These are phyloP conservation scores for Mastomys natalensis DNA, from an alignment of 2,113 vertebrate species.

Conservation along the genomic window DNA sequence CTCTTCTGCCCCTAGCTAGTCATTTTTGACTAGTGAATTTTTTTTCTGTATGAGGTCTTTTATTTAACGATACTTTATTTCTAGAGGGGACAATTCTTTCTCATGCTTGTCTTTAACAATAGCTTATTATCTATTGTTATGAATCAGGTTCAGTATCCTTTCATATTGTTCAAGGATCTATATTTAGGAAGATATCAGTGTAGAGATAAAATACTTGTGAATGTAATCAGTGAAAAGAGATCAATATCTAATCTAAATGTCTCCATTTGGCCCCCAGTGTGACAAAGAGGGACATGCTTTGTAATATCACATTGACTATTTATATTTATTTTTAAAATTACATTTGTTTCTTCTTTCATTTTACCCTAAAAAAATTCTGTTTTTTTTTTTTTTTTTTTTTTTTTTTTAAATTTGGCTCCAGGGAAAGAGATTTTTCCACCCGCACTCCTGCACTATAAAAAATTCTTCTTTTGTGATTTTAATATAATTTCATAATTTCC, in stretches of 20 bases:
- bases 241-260: background rate
- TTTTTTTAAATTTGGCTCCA: background rate
- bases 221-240: background rate
- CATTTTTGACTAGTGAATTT: background rate
- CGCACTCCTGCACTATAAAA: background rate
- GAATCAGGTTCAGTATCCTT: background rate
- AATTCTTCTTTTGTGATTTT: background rate
- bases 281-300: background rate
- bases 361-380: background rate
- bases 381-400: background rate
- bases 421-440: background rate
- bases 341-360: background rate
- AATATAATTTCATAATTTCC: background rate
- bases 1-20: background rate
- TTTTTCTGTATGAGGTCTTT: background rate
- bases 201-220: background rate
- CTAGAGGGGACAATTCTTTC: background rate
- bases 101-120: background rate
- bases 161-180: background rate
- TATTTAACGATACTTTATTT: background rate
- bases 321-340: conserved; percentile 1
- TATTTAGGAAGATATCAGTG: background rate
- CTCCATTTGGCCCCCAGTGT: background rate
- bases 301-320: background rate
- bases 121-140: background rate